Conservation (phyloP, 1,140 invertebrate genomes). For the Cardiocondyla obscurior region DNA sequence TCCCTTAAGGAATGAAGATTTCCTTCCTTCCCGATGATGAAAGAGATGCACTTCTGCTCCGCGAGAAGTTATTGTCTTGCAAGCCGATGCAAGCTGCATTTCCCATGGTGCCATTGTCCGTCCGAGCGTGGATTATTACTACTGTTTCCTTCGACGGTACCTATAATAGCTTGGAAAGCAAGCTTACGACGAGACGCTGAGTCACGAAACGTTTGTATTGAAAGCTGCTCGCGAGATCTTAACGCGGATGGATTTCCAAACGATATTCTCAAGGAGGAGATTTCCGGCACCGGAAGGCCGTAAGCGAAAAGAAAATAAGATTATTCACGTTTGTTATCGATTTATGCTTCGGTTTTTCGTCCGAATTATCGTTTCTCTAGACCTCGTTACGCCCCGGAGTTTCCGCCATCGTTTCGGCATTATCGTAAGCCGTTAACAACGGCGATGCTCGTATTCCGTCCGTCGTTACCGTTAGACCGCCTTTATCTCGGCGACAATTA, state of each 20-base stretch:
- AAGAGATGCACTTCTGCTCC: constrained; percentile 28
- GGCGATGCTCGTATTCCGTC: background rate
- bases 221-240: constrained; percentile 48
- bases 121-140: constrained; percentile 51
- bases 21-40: background rate
- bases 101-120: constrained; percentile 51
- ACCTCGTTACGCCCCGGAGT: background rate
- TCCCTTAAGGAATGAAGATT: background rate
- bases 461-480: constrained; percentile 4
- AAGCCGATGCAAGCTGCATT: constrained; percentile 51
- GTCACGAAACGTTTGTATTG: constrained; percentile 47
- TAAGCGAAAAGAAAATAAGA: constrained; percentile 23
- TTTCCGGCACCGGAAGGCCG: background rate
- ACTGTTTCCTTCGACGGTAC: constrained; percentile 39
- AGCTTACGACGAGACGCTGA: constrained; percentile 50
- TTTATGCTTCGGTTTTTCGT: constrained; percentile 11
- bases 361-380: background rate
- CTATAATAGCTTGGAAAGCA: constrained; percentile 45
- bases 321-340: constrained; percentile 34
- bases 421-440: constrained; percentile 37
- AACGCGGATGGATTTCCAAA: constrained; percentile 47
- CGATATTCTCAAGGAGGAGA: background rate
- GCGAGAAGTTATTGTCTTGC: constrained; percentile 40
- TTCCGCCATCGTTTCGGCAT: constrained; percentile 14
- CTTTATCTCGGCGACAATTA: constrained; percentile 34